phyloP scores from a whole-genome alignment of 1,140 invertebrate species.

The Palaemon carinicauda region DNA sequence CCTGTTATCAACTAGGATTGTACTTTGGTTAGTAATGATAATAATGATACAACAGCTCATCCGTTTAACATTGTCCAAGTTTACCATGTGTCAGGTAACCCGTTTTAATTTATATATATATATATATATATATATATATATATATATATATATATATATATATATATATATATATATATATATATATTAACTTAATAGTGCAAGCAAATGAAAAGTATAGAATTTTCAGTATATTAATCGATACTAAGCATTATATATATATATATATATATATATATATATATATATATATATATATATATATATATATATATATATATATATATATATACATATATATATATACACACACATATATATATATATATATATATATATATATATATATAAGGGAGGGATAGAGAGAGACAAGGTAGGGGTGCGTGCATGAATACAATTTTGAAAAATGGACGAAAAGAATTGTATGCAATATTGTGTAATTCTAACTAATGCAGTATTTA shows the following conservation, averaged over 20 bases:
- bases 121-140: background rate
- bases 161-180: background rate
- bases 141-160: background rate
- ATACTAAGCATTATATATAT: too few relatives aligned
- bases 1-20: too few relatives aligned
- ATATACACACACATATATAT: background rate
- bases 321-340: background rate
- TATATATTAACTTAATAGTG: too few relatives aligned
- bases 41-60: background rate
- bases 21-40: too few relatives aligned
- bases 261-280: background rate
- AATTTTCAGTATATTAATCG: too few relatives aligned
- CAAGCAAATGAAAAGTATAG: too few relatives aligned
- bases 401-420: too few relatives aligned
- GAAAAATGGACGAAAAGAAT: too few relatives aligned
- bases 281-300: conserved; percentile 1
- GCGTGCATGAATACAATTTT: too few relatives aligned
- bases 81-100: background rate
- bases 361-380: background rate
- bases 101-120: background rate
- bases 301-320: background rate
- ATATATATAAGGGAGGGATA: too few relatives aligned
- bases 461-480: too few relatives aligned
- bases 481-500: too few relatives aligned
- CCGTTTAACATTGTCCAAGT: background rate